These are phyloP conservation scores for Eupeodes latifasciatus DNA, from an alignment of 2,888 invertebrate species.

Conservation along the genomic window DNA sequence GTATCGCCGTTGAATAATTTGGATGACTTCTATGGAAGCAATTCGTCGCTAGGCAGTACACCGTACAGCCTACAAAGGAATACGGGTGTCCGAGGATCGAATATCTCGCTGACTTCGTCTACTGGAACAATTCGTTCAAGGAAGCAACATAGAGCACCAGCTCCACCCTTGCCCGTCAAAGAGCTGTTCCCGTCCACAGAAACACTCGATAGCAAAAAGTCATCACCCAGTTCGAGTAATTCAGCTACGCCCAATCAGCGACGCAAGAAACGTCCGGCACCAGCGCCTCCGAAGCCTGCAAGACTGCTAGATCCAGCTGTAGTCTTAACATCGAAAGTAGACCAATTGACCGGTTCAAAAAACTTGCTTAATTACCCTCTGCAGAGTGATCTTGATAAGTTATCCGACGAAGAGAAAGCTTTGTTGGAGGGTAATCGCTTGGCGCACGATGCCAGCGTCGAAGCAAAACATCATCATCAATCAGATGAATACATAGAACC, in stretches of 20 bases:
- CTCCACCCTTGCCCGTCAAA: constrained; percentile 79
- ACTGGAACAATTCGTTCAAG: constrained; percentile 80
- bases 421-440: constrained; percentile 80
- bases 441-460: constrained; percentile 48
- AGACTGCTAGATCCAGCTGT: constrained; percentile 67
- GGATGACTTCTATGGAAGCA: constrained; percentile 80
- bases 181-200: constrained; percentile 78
- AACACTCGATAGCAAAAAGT: constrained; percentile 77
- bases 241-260: constrained; percentile 83
- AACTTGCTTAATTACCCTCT: constrained; percentile 81
- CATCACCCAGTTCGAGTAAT: constrained; percentile 79
- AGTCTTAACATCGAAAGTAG: constrained; percentile 61
- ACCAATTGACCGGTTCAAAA: constrained; percentile 77
- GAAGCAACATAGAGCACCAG: constrained; percentile 80
- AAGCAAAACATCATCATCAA: constrained; percentile 24
- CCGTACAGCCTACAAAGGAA: constrained; percentile 78
- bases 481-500: constrained; percentile 30
- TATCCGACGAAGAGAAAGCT: constrained; percentile 81
- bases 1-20: constrained; percentile 78
- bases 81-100: constrained; percentile 79
- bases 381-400: constrained; percentile 80
- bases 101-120: constrained; percentile 79
- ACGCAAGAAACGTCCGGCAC: constrained; percentile 88
- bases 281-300: constrained; percentile 83
- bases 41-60: constrained; percentile 78